Conservation (phyloP, 92 coral and sea anemone species). For the Epizoanthus stellaris region DNA sequence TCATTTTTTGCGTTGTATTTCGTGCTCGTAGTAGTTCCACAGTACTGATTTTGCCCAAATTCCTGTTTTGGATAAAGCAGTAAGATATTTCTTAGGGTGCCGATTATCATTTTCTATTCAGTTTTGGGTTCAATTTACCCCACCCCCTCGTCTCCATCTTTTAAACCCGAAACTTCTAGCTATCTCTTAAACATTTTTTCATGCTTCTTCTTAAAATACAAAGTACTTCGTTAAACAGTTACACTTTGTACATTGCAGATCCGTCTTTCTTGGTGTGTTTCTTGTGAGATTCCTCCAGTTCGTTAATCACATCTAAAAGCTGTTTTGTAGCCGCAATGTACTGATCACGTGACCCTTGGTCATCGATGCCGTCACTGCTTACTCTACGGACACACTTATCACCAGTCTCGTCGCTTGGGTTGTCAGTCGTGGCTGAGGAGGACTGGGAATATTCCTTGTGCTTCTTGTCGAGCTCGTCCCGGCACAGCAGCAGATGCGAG, state of each 20-base stretch:
- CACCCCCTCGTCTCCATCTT: neutral
- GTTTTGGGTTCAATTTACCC: neutral
- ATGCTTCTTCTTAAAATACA: neutral
- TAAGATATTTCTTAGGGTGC: too few relatives aligned
- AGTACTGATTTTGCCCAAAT: too few relatives aligned
- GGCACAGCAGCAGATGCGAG: constrained; percentile 84
- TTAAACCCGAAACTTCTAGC: neutral
- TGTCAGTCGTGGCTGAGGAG: constrained; percentile 38
- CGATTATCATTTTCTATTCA: neutral
- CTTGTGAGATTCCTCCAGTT: constrained; percentile 67
- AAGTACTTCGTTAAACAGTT: neutral
- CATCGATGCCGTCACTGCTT: neutral
- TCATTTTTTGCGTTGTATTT: too few relatives aligned
- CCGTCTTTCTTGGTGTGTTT: constrained; percentile 42
- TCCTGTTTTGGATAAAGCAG: too few relatives aligned
- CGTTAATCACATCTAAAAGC: constrained; percentile 70
- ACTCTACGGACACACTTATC: neutral
- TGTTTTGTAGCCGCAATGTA: constrained; percentile 58
- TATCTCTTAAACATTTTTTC: neutral
- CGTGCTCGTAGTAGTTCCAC: too few relatives aligned
- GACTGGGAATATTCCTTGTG: constrained; percentile 52
- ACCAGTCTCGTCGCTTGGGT: constrained; percentile 18
- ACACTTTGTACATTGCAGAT: neutral
- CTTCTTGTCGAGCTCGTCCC: constrained; percentile 76
- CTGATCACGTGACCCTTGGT: constrained; percentile 18